Base-by-base conservation (phyloP, 2,888 invertebrate genomes). In the Aleiodes leptofemur region DNA sequence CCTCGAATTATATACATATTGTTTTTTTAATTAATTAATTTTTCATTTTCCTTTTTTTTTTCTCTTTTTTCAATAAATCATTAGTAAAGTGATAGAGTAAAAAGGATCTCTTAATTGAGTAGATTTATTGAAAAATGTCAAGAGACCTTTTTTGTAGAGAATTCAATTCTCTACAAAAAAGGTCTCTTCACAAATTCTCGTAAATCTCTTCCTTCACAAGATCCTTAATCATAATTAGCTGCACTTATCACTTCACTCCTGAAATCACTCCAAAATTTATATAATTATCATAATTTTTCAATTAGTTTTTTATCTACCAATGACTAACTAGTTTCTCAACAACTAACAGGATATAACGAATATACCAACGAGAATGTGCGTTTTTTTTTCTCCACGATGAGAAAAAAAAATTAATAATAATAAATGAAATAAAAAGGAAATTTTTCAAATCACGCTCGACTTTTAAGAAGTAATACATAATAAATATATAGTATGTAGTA, bases 401-500 rank as follows among this genome's bases (percentile, higher is more conserved):
- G 38, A 38, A 38, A 38, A 9, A 69, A 38, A 43, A 55, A 55
- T 38, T 72, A 72, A 43, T 57, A 64, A 43, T 57, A 64, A 57
- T 4, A 16, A 23, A 23, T 23, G 23, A 23, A 23, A 23, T 23
- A 23, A 23, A 64, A 64, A 64, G 9, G 34, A 59, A 31, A 43
- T 16, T 64, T 64, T 43, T 64, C 48, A 8, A 64, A 48, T 64
- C 64, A 64, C 43, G 23, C 64, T 64, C 43, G 64, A 43, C 43
- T 43, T 64, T 68, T 48, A 73, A 64, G 68, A 71, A 76, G 74
- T 69, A 76, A 34, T 72, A 78, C 66, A 76, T 74, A 76, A 69
- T 73, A 73, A 38, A 74, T 70, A 76, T 76, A 73, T 56, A 69
- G 31, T 70, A 68, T 68, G 69, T 74, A 71, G 76, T 72, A 76